Evolutionary conservation across 1,140 invertebrate species (phyloP).

Genomic region (Tetragonula clypearis): DNA sequence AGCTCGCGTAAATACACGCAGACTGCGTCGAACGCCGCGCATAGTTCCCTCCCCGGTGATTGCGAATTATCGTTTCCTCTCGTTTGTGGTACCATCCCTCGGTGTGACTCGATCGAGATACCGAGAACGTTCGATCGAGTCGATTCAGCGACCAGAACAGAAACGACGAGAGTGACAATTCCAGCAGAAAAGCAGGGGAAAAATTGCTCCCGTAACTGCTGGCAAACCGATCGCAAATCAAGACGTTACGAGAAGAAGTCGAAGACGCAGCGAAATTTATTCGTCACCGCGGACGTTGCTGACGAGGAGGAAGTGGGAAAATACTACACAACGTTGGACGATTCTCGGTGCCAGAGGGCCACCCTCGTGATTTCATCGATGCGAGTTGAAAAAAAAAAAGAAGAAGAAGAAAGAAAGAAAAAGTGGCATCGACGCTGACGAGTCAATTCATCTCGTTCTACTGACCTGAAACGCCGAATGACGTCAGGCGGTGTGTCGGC

Average conservation of each 20-base stretch:
- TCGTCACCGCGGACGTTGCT: slow-evolving; percentile 24
- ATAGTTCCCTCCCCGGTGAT: slow-evolving; percentile 49
- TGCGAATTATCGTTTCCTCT: slow-evolving; percentile 40
- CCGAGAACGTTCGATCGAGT: neutral
- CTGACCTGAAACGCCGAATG: slow-evolving; percentile 67
- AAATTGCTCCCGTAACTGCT: neutral
- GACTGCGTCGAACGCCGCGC: slow-evolving; percentile 50
- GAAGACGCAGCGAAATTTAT: slow-evolving; percentile 23
- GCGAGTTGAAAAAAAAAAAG: slow-evolving; percentile 51
- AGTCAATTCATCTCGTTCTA: slow-evolving; percentile 77
- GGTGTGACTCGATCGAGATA: slow-evolving; percentile 29
- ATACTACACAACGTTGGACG: slow-evolving; percentile 26
- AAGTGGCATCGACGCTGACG: slow-evolving; percentile 70
- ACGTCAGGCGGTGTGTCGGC: slow-evolving; percentile 51
- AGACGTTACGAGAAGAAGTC: slow-evolving; percentile 1
- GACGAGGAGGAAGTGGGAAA: neutral
- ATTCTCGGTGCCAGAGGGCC: slow-evolving; percentile 28
- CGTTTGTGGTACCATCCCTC: slow-evolving; percentile 3
- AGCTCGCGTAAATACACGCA: slow-evolving; percentile 53
- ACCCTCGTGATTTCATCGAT: slow-evolving; percentile 68
- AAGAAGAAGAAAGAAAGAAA: slow-evolving; percentile 48
- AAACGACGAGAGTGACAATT: slow-evolving; percentile 1
- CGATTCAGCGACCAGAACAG: neutral
- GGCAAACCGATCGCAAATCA: slow-evolving; percentile 15
- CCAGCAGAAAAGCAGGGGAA: slow-evolving; percentile 14